phyloP scores from a whole-genome alignment of 2,113 vertebrate species.

The Picathartes gymnocephalus region DNA sequence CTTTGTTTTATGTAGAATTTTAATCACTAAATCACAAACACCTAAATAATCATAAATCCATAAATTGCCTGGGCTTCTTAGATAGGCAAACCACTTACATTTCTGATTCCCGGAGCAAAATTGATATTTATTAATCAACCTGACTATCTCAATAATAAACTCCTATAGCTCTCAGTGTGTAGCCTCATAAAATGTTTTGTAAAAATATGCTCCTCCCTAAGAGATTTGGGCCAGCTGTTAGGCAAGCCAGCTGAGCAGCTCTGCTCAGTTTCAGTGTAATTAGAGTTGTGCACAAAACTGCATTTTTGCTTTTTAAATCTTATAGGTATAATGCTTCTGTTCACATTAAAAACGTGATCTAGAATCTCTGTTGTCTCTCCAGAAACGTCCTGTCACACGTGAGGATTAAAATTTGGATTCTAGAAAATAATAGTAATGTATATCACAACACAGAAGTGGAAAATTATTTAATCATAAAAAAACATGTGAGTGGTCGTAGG shows the following conservation, averaged over 20 bases:
- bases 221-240: constrained; percentile 37
- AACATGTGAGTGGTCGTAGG: neutral
- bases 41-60: neutral
- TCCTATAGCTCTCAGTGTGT: neutral
- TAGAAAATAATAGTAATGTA: neutral
- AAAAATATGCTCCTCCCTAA: constrained; percentile 35
- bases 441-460: neutral
- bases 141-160: constrained; percentile 23
- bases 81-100: neutral
- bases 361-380: neutral
- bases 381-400: neutral
- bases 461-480: neutral
- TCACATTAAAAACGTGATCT: neutral
- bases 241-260: constrained; percentile 18
- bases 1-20: neutral
- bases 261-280: constrained; percentile 34
- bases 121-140: constrained; percentile 45
- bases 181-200: constrained; percentile 35
- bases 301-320: constrained; percentile 25
- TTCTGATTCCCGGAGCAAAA: constrained; percentile 28
- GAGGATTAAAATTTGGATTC: neutral
- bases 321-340: neutral
- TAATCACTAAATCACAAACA: neutral
- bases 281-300: constrained; percentile 19
- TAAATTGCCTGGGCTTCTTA: neutral